Conservation (phyloP, 2,797 vertebrate species). For the Apogon talboti region DNA sequence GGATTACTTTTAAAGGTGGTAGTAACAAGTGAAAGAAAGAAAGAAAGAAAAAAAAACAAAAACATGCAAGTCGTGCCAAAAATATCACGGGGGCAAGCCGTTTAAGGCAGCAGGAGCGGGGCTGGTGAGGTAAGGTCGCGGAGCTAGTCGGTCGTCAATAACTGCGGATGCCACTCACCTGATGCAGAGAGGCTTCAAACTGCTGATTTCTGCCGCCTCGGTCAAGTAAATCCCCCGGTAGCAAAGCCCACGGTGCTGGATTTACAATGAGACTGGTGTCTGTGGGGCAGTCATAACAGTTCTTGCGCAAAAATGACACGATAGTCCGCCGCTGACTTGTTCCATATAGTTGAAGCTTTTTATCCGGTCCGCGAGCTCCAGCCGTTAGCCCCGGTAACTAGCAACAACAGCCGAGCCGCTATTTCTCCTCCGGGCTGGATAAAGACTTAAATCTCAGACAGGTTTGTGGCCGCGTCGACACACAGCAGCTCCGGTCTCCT, state of each 20-base stretch:
- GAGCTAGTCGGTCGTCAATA: constrained; percentile 18
- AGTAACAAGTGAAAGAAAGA: not conserved
- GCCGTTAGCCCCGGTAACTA: constrained; percentile 26
- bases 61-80: constrained; percentile 7
- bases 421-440: constrained; percentile 5
- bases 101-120: not conserved
- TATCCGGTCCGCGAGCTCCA: constrained; percentile 13
- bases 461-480: constrained; percentile 32
- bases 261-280: not conserved
- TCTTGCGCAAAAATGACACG: constrained; percentile 16
- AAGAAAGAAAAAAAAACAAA: not conserved
- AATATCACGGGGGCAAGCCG: constrained; percentile 1
- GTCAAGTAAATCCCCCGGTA: constrained; percentile 4
- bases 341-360: constrained; percentile 32
- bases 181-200: constrained; percentile 50
- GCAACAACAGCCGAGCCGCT: constrained; percentile 15
- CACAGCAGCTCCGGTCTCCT: constrained; percentile 31
- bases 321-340: constrained; percentile 13
- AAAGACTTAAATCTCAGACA: constrained; percentile 31
- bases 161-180: constrained; percentile 64
- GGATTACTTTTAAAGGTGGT: constrained; percentile 43
- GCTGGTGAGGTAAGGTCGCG: constrained; percentile 9
- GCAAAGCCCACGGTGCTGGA: not conserved
- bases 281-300: constrained; percentile 19
- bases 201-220: not conserved